Conservation (phyloP, 2,113 vertebrate genomes). For the Tetrax tetrax region DNA sequence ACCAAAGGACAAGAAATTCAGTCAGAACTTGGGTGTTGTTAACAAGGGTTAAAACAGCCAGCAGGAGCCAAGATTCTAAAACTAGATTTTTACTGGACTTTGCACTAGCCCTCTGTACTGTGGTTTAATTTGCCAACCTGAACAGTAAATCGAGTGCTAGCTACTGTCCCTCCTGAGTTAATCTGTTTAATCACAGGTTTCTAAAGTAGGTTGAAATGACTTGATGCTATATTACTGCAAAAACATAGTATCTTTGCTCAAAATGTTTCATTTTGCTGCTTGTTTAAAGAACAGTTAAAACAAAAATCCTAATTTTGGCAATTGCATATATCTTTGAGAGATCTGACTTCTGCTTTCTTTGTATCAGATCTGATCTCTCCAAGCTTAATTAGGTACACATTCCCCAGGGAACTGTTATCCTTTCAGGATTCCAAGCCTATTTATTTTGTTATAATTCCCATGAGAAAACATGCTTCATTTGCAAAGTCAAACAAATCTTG, state of each 20-base stretch:
- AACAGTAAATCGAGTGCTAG: neutral
- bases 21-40: neutral
- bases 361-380: neutral
- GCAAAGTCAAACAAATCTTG: neutral
- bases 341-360: neutral
- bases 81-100: neutral
- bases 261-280: neutral
- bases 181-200: neutral
- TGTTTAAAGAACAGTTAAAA: neutral
- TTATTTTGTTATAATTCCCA: conserved; percentile 2
- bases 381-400: conserved; percentile 27
- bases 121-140: neutral
- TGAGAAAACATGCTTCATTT: neutral
- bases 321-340: neutral
- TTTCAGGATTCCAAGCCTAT: neutral
- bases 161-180: neutral
- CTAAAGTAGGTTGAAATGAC: neutral
- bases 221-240: neutral
- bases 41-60: neutral
- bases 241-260: neutral
- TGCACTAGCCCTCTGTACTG: neutral
- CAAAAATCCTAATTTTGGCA: neutral
- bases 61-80: neutral
- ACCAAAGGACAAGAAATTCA: neutral
- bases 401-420: conserved; percentile 2